Percentiles rank a stretch among this genome's conserved stretches.
Evolutionary conservation across 2,113 vertebrate species (phyloP).

Genomic region (Dicaeum eximium): DNA sequence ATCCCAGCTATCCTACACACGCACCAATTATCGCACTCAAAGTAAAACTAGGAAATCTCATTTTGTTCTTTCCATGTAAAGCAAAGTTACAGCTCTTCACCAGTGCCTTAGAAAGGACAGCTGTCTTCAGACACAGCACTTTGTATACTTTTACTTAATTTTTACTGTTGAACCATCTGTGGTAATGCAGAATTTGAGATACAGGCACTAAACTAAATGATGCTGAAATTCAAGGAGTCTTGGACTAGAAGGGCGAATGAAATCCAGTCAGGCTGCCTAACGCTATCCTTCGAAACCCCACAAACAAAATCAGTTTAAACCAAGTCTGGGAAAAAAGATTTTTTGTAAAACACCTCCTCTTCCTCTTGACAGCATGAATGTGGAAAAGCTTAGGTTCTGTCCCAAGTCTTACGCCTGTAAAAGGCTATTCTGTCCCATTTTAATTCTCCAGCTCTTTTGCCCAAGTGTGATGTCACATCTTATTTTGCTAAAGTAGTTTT

Average conservation of each 20-base stretch:
- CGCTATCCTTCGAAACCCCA: background rate
- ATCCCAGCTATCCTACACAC: background rate
- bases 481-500: background rate
- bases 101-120: background rate
- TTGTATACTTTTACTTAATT: background rate
- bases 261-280: background rate
- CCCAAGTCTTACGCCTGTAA: background rate
- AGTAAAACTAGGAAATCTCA: background rate
- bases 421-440: background rate
- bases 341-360: background rate
- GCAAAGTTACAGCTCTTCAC: background rate
- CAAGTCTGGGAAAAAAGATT: background rate
- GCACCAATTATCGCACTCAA: accelerated
- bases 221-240: background rate
- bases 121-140: background rate
- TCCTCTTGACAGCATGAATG: background rate
- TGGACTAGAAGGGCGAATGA: background rate
- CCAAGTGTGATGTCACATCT: background rate
- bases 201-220: background rate
- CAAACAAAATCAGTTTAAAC: background rate
- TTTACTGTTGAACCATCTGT: background rate
- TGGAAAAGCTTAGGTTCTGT: background rate
- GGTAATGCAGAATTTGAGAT: background rate
- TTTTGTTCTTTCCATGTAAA: background rate
- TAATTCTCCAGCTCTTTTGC: background rate